Conservation (phyloP, 1,140 invertebrate genomes). For the Trissolcus basalis region DNA sequence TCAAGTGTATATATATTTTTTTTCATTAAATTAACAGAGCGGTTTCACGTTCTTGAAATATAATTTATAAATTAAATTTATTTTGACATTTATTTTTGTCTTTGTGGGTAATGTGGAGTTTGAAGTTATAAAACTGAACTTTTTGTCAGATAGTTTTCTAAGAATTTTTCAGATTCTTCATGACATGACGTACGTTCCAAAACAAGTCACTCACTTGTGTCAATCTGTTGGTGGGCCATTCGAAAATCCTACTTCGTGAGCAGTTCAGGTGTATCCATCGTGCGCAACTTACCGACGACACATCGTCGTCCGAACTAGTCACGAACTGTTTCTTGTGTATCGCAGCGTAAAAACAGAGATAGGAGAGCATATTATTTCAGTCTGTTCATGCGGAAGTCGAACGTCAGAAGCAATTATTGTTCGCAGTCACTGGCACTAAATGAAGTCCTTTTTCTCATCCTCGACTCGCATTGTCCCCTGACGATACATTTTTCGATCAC, state of each 20-base stretch:
- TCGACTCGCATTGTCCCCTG: neutral
- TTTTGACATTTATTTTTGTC: no score
- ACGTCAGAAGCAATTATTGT: slow-evolving; percentile 25
- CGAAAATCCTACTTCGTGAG: slow-evolving; percentile 15
- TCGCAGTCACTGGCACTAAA: slow-evolving; percentile 7
- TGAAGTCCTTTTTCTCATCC: slow-evolving; percentile 15
- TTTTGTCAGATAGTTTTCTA: no score
- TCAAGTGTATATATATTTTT: no score
- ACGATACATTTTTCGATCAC: no score
- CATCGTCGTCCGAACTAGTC: slow-evolving; percentile 23
- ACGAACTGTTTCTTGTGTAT: slow-evolving; percentile 17
- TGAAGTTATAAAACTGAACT: no score
- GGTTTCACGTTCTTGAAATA: no score
- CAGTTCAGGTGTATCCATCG: slow-evolving; percentile 19
- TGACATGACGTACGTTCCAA: no score
- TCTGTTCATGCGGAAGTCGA: slow-evolving; percentile 24
- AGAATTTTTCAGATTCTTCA: no score
- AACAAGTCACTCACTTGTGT: slow-evolving; percentile 26
- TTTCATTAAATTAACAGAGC: no score
- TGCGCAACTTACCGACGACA: slow-evolving; percentile 20
- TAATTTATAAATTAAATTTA: no score
- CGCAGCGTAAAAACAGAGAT: slow-evolving; percentile 18
- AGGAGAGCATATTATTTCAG: slow-evolving; percentile 30
- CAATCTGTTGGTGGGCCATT: slow-evolving; percentile 5
- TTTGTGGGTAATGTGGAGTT: no score